Percentiles rank a stretch among this genome's conserved stretches.
Conservation (phyloP, 2,797 vertebrate genomes). For the Miichthys miiuy region DNA sequence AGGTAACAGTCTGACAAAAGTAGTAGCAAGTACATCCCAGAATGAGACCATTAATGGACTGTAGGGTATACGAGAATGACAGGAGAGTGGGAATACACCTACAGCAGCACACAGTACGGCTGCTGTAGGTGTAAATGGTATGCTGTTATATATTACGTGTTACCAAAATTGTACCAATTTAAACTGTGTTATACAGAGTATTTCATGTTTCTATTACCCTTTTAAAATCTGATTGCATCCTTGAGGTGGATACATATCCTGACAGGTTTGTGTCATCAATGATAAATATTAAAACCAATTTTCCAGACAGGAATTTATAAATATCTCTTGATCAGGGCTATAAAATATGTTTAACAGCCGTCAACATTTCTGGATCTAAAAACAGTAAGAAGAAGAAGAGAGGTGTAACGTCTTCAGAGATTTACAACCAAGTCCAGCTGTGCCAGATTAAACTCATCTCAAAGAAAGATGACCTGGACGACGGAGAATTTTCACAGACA, state of each 20-base stretch:
- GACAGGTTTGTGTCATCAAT: background rate
- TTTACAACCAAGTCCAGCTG: too few species aligned
- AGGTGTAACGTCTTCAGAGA: too few species aligned
- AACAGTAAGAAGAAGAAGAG: background rate
- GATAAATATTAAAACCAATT: background rate
- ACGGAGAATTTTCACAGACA: too few species aligned
- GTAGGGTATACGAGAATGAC: background rate
- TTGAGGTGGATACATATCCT: background rate
- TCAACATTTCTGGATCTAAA: background rate
- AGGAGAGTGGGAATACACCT: background rate
- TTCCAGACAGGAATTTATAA: background rate
- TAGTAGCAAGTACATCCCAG: background rate
- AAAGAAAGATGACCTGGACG: too few species aligned
- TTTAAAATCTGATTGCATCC: background rate
- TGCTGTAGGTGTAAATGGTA: background rate
- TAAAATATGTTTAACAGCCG: background rate
- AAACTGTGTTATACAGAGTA: background rate
- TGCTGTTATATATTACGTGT: background rate
- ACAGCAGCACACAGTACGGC: background rate
- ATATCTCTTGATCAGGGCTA: background rate
- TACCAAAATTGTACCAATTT: background rate
- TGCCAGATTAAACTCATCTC: too few species aligned
- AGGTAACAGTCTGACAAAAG: background rate
- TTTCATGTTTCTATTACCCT: background rate
- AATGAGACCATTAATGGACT: background rate